Evolutionary conservation across 2,797 vertebrate species (phyloP).

Genomic region (Acrossocheilus wenchowensis): DNA sequence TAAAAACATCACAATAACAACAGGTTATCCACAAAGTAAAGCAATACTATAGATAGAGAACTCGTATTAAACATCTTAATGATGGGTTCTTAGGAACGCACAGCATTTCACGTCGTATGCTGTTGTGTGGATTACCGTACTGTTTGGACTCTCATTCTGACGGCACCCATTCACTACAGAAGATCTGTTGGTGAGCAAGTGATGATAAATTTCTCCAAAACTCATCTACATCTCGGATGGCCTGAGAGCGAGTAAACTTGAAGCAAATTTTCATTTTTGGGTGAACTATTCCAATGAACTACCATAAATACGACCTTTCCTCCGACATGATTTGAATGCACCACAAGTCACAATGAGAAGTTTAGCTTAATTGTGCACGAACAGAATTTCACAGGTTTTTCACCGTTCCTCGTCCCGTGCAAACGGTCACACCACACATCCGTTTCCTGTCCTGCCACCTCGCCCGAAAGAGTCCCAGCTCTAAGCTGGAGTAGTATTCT

Average conservation of each 20-base stretch:
- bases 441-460: conserved; percentile 37
- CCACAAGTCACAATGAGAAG: background rate
- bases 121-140: too few species aligned
- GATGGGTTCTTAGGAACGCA: too few species aligned
- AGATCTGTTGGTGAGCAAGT: too few species aligned
- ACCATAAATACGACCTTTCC: background rate
- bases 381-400: conserved; percentile 17
- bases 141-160: background rate
- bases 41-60: background rate
- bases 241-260: too few species aligned
- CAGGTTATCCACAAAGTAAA: background rate
- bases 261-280: too few species aligned
- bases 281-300: too few species aligned
- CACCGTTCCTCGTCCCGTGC: background rate
- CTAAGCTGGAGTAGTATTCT: conserved; percentile 67
- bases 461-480: conserved; percentile 65
- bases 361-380: background rate
- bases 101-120: too few species aligned
- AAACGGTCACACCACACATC: conserved; percentile 44
- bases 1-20: background rate
- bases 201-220: background rate
- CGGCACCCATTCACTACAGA: background rate
- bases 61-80: background rate
- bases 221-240: background rate
- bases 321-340: background rate